Evolutionary conservation across 2,888 invertebrate species (phyloP).

Genomic region (Anodontia alba): DNA sequence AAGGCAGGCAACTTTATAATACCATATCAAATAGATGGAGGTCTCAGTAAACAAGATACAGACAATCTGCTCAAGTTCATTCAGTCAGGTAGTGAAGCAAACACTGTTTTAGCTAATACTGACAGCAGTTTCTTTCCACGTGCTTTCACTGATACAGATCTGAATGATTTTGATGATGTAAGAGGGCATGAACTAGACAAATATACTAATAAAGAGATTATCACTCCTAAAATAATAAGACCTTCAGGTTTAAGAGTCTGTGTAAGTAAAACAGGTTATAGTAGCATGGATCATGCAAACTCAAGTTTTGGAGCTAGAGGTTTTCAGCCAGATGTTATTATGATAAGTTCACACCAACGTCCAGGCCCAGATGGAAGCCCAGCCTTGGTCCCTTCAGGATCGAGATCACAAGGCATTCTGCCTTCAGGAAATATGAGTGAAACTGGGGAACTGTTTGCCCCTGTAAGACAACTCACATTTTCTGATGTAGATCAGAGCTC

Average conservation of each 20-base stretch:
- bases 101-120: conserved; percentile 23
- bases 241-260: neutral
- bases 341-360: conserved; percentile 54
- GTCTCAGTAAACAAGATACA: conserved; percentile 14
- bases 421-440: conserved; percentile 55
- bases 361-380: conserved; percentile 71
- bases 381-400: conserved; percentile 48
- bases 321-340: conserved; percentile 55
- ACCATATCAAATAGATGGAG: conserved; percentile 27
- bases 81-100: neutral
- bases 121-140: conserved; percentile 55
- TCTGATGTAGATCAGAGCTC: conserved; percentile 68
- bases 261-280: neutral
- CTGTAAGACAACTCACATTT: conserved; percentile 65
- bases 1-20: conserved; percentile 47
- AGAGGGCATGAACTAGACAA: neutral
- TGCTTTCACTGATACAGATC: conserved; percentile 50
- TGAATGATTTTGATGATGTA: conserved; percentile 15
- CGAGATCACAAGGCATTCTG: conserved; percentile 52
- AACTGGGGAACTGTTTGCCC: conserved; percentile 66
- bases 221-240: neutral
- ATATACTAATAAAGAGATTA: neutral
- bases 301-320: neutral
- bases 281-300: conserved; percentile 15
- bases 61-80: conserved; percentile 30